Percentiles rank a stretch among this genome's conserved stretches.
These are phyloP conservation scores for Diabrotica balteata DNA, from an alignment of 2,888 invertebrate genomes.

Conservation along the genomic window DNA sequence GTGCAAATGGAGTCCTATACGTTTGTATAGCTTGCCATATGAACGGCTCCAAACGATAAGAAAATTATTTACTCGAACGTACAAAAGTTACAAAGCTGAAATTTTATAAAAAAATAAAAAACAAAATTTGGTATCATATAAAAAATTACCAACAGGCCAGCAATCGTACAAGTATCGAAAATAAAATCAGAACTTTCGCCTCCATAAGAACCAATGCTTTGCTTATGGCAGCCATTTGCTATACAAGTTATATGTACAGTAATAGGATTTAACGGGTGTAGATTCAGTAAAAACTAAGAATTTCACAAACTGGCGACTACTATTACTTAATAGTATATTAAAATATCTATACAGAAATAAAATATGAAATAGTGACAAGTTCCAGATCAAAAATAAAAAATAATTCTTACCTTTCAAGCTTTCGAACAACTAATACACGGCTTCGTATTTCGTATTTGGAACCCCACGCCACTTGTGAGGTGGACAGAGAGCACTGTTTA, in stretches of 20 bases:
- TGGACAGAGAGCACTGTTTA: constrained; percentile 63
- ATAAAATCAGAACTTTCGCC: constrained; percentile 42
- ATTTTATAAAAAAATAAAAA: constrained; percentile 50
- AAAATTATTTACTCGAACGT: constrained; percentile 42
- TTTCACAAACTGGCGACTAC: constrained; percentile 41
- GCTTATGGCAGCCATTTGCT: constrained; percentile 66
- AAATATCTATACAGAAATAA: constrained; percentile 52
- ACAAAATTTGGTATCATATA: constrained; percentile 45
- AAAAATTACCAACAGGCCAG: constrained; percentile 47
- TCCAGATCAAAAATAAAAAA: constrained; percentile 63
- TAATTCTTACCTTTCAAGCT: constrained; percentile 68
- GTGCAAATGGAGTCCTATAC: constrained; percentile 62
- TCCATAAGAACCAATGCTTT: constrained; percentile 58
- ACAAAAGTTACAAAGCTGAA: constrained; percentile 33
- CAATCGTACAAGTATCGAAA: constrained; percentile 30
- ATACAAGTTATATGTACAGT: constrained; percentile 60
- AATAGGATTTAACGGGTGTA: constrained; percentile 41
- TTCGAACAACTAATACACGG: constrained; percentile 67
- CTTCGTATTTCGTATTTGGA: constrained; percentile 69
- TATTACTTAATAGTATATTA: constrained; percentile 49
- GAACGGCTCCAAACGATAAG: constrained; percentile 57
- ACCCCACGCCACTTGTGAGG: constrained; percentile 72
- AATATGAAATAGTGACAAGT: constrained; percentile 63
- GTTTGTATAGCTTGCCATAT: constrained; percentile 58
- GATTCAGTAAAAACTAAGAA: constrained; percentile 43